Evolutionary conservation across 2,797 vertebrate genomes (phyloP).

Genomic region (Pantherophis alleghaniensis): DNA sequence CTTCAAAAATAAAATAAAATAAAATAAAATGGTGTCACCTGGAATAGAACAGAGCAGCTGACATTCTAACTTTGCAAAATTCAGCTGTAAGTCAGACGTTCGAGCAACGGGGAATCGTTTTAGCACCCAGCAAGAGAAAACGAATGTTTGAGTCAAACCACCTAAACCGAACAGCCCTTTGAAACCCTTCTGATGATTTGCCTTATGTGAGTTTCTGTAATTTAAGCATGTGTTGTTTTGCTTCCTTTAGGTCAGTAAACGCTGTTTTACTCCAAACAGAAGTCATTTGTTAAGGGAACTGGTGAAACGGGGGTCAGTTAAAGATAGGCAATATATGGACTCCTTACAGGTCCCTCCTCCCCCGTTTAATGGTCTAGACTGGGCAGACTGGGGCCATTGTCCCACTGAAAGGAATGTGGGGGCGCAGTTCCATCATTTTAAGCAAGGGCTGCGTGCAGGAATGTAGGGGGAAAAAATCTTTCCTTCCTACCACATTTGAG

Average conservation of each 20-base stretch:
- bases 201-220: background rate
- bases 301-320: conserved; percentile 39
- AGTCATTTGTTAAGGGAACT: conserved; percentile 42
- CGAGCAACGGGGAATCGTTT: conserved; percentile 34
- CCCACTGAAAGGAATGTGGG: background rate
- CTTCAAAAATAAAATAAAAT: background rate
- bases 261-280: conserved; percentile 31
- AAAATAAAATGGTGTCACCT: background rate
- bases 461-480: background rate
- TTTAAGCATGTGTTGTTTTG: conserved; percentile 39
- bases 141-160: background rate
- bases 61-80: background rate
- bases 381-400: conserved; percentile 21
- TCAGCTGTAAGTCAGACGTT: conserved; percentile 17
- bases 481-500: background rate
- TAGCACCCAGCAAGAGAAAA: conserved; percentile 36
- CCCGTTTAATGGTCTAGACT: background rate
- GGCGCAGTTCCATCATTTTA: background rate
- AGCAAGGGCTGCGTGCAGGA: background rate
- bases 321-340: background rate
- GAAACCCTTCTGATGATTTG: background rate
- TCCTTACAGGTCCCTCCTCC: background rate
- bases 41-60: conserved; percentile 11
- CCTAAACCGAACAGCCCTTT: background rate
- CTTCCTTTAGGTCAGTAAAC: background rate